phyloP scores from a whole-genome alignment of 2,888 invertebrate species.

The Sarcophaga caerulescens region DNA sequence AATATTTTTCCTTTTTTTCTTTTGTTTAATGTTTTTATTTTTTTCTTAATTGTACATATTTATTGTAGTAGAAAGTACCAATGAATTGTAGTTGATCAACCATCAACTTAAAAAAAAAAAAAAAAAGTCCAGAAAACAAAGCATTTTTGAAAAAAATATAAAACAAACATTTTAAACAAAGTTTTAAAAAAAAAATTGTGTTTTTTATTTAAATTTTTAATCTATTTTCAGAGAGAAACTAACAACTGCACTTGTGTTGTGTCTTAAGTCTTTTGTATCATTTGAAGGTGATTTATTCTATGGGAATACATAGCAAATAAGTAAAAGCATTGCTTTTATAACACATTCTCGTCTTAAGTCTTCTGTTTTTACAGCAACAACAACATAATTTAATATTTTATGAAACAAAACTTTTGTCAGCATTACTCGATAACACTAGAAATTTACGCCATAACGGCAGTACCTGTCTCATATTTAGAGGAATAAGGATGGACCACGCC shows the following conservation, averaged over 20 bases:
- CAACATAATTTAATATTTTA: too few species aligned
- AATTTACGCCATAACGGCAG: not conserved
- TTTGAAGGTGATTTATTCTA: not conserved
- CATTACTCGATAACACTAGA: not conserved
- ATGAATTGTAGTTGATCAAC: constrained; percentile 47
- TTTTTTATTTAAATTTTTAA: constrained; percentile 11
- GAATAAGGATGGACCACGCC: too few species aligned
- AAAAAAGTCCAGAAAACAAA: constrained; percentile 15
- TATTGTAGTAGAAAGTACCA: constrained; percentile 54
- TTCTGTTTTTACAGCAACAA: not conserved
- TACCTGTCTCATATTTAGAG: too few species aligned
- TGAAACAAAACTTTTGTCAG: not conserved
- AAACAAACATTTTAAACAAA: constrained; percentile 3
- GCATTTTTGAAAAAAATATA: constrained; percentile 39
- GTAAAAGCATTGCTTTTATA: too few species aligned
- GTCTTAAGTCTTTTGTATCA: constrained; percentile 28
- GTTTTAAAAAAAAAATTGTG: constrained; percentile 24
- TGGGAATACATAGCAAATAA: too few species aligned
- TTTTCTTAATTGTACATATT: constrained; percentile 50
- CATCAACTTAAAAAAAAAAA: constrained; percentile 4
- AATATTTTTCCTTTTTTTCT: not conserved
- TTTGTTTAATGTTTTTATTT: constrained; percentile 9
- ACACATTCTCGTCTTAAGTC: not conserved
- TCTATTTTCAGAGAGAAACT: not conserved
- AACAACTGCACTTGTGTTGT: constrained; percentile 15